These are phyloP conservation scores for Drosophila silvestris DNA, from an alignment of 2,888 invertebrate genomes.

Conservation along the genomic window DNA sequence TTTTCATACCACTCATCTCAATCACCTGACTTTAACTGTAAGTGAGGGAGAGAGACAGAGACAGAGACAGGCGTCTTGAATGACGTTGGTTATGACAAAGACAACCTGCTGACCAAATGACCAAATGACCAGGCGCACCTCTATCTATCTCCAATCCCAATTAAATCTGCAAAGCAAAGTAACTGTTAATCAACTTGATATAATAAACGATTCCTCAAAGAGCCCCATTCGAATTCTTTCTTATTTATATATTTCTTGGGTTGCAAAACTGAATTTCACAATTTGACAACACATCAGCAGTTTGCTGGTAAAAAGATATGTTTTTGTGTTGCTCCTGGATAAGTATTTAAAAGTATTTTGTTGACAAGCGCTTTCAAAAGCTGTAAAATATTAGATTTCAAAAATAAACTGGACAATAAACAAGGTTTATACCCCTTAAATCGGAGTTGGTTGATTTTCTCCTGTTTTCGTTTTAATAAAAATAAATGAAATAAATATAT, in stretches of 20 bases:
- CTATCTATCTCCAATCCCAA: neutral
- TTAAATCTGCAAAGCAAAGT: neutral
- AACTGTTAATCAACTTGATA: neutral
- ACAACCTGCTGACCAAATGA: neutral
- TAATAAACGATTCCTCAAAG: neutral
- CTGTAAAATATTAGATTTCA: neutral
- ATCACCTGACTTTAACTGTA: neutral
- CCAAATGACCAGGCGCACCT: neutral
- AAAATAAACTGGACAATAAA: neutral
- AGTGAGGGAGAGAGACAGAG: neutral
- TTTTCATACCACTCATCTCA: conserved; percentile 67
- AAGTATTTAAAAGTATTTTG: neutral
- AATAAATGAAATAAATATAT: neutral
- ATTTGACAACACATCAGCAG: neutral
- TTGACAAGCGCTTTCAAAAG: neutral
- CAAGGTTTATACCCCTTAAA: neutral
- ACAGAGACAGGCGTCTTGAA: neutral
- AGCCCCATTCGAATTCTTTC: neutral
- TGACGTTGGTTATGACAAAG: neutral
- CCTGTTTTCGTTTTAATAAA: neutral
- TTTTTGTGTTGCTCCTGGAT: neutral
- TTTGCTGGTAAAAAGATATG: neutral
- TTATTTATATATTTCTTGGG: neutral
- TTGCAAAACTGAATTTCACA: neutral
- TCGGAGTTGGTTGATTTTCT: fast-evolving